phyloP scores from a whole-genome alignment of 2,888 invertebrate species.

The Holacanthella duospinosa region DNA sequence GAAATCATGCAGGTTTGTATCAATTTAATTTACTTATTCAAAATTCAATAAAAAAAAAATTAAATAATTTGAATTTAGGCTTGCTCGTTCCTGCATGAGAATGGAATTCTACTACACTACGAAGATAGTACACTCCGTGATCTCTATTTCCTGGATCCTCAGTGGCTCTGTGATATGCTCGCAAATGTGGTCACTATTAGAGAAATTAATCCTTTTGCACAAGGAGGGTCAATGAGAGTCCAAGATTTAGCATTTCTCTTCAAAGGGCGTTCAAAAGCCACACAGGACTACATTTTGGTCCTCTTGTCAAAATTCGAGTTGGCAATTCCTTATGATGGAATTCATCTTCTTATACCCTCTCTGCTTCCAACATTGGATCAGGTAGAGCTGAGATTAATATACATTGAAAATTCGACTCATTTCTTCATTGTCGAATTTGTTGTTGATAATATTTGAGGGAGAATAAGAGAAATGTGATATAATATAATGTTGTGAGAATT shows the following conservation, averaged over 20 bases:
- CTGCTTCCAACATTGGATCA: slow-evolving; percentile 70
- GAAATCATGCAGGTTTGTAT: slow-evolving; percentile 35
- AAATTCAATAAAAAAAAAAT: neutral
- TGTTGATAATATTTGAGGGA: neutral
- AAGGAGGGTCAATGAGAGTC: slow-evolving; percentile 83
- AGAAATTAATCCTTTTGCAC: slow-evolving; percentile 90
- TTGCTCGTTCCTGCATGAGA: slow-evolving; percentile 93
- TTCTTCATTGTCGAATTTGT: slow-evolving; percentile 38
- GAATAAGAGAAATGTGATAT: no score
- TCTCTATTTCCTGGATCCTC: slow-evolving; percentile 91
- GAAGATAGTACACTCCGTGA: slow-evolving; percentile 89
- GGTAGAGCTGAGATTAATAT: no score
- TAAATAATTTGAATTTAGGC: slow-evolving; percentile 50
- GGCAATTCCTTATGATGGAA: slow-evolving; percentile 87
- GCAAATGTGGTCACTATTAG: slow-evolving; percentile 88
- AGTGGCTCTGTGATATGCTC: slow-evolving; percentile 96
- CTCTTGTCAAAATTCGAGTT: slow-evolving; percentile 94
- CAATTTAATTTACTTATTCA: neutral
- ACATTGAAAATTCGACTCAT: neutral
- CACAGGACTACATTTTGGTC: slow-evolving; percentile 73
- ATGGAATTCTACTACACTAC: slow-evolving; percentile 86
- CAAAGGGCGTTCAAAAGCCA: slow-evolving; percentile 57
- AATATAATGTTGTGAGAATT: no score
- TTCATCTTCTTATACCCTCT: slow-evolving; percentile 82
- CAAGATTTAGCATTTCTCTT: slow-evolving; percentile 86